Conservation (phyloP, 1,140 invertebrate genomes). For the Zaprionus taronus region DNA sequence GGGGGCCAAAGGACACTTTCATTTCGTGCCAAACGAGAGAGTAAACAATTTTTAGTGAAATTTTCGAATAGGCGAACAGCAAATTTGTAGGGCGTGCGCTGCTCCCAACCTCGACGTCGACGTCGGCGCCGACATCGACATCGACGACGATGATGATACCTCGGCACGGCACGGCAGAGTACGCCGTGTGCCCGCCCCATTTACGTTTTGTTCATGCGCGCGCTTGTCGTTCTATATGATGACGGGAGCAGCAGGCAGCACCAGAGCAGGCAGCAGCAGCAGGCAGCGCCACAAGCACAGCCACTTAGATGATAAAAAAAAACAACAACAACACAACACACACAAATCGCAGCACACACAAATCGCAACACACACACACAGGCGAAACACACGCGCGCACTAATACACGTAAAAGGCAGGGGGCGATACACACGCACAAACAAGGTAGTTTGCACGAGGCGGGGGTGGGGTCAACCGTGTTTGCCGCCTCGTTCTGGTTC, state of each 20-base stretch:
- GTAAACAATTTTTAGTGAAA: slow-evolving; percentile 85
- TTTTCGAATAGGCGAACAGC: slow-evolving; percentile 84
- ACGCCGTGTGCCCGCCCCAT: slow-evolving; percentile 65
- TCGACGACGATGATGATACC: slow-evolving; percentile 69
- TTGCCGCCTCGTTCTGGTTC: slow-evolving; percentile 22
- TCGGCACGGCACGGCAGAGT: slow-evolving; percentile 28
- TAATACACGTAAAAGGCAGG: slow-evolving; percentile 5
- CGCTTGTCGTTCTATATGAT: slow-evolving; percentile 70
- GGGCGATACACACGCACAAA: slow-evolving; percentile 31
- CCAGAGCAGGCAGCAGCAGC: slow-evolving; percentile 27
- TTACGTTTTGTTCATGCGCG: slow-evolving; percentile 64
- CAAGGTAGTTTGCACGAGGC: slow-evolving; percentile 28
- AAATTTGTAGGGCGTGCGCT: slow-evolving; percentile 70
- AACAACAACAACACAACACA: slow-evolving; percentile 16
- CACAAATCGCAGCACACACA: slow-evolving; percentile 6
- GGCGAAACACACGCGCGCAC: slow-evolving; percentile 22
- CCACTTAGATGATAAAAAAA: slow-evolving; percentile 76
- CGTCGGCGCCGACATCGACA: slow-evolving; percentile 25
- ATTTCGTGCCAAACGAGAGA: slow-evolving; percentile 80
- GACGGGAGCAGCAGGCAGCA: slow-evolving; percentile 65
- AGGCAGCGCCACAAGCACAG: slow-evolving; percentile 34
- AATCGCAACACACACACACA: slow-evolving; percentile 30
- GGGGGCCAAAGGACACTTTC: slow-evolving; percentile 78
- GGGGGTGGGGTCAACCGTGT: slow-evolving; percentile 33
- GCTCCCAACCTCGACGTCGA: slow-evolving; percentile 38